Evolutionary conservation across 2,113 vertebrate genomes (phyloP).

Genomic region (Dendrocopos noguchii): DNA sequence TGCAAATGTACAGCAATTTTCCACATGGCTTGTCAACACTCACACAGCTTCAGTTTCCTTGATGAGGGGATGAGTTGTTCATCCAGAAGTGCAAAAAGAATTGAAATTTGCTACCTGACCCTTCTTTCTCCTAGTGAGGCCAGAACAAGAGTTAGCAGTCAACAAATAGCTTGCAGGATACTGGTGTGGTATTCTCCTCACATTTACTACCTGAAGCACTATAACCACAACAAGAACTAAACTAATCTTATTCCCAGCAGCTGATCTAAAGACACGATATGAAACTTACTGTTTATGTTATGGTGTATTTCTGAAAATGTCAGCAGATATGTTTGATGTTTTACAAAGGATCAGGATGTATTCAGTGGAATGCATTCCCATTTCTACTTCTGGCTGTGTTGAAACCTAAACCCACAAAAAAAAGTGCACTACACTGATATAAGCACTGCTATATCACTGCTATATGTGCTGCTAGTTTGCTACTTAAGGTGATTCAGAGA

Average conservation of each 20-base stretch:
- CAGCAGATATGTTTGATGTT: neutral
- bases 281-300: neutral
- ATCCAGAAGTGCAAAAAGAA: neutral
- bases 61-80: neutral
- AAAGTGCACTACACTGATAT: neutral
- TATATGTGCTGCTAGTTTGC: neutral
- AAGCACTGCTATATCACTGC: rapidly evolving
- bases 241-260: neutral
- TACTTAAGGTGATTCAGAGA: neutral
- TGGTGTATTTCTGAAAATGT: neutral
- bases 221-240: neutral
- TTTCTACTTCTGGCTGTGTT: neutral
- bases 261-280: neutral
- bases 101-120: neutral
- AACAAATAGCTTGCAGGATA: neutral
- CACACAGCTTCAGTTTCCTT: neutral
- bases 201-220: neutral
- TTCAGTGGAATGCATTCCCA: neutral
- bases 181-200: neutral
- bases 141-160: neutral
- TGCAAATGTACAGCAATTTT: neutral
- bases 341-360: neutral
- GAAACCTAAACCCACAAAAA: neutral
- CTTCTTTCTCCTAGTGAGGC: neutral
- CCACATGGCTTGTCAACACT: neutral